phyloP scores from a whole-genome alignment of 2,113 vertebrate species.

The Trinectes maculatus region DNA sequence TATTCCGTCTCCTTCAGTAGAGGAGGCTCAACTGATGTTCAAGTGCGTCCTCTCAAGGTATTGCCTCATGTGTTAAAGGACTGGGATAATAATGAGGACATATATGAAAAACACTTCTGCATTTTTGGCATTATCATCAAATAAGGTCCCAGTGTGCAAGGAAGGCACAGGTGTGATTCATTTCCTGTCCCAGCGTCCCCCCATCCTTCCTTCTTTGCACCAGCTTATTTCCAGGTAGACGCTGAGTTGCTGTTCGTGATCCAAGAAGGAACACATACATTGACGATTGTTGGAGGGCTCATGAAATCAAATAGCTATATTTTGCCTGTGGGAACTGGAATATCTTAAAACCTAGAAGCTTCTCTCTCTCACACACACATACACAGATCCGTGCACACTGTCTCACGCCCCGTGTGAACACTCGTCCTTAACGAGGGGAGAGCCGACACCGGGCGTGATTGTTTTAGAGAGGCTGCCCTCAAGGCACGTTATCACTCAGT shows the following conservation, averaged over 20 bases:
- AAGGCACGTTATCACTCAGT: conserved; percentile 80
- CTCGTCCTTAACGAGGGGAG: conserved; percentile 82
- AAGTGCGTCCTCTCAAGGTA: conserved; percentile 50
- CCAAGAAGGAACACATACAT: conserved; percentile 14
- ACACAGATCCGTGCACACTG: conserved; percentile 20
- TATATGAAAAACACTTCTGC: conserved; percentile 11
- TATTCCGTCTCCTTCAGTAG: conserved; percentile 49
- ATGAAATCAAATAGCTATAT: conserved; percentile 58
- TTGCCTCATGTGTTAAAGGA: conserved; percentile 25
- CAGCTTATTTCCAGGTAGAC: conserved; percentile 16
- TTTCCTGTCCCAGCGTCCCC: conserved; percentile 18
- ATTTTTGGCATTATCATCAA: conserved; percentile 22
- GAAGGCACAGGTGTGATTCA: conserved; percentile 21
- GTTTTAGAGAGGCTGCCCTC: conserved; percentile 82
- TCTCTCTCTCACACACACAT: conserved; percentile 32
- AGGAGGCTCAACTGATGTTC: conserved; percentile 48
- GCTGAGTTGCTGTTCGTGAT: conserved; percentile 18
- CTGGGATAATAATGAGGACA: conserved; percentile 12
- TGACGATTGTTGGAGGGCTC: conserved; percentile 25
- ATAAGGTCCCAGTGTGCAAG: conserved; percentile 12
- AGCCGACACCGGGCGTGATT: conserved; percentile 80
- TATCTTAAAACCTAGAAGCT: conserved; percentile 63
- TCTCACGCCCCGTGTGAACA: conserved; percentile 77
- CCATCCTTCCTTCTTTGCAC: neutral
- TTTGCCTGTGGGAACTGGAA: conserved; percentile 70